Evolutionary conservation across 2,113 vertebrate genomes (phyloP), one percentile per base, ranked within the genome.

Genomic region (Lophochroa leadbeateri): DNA sequence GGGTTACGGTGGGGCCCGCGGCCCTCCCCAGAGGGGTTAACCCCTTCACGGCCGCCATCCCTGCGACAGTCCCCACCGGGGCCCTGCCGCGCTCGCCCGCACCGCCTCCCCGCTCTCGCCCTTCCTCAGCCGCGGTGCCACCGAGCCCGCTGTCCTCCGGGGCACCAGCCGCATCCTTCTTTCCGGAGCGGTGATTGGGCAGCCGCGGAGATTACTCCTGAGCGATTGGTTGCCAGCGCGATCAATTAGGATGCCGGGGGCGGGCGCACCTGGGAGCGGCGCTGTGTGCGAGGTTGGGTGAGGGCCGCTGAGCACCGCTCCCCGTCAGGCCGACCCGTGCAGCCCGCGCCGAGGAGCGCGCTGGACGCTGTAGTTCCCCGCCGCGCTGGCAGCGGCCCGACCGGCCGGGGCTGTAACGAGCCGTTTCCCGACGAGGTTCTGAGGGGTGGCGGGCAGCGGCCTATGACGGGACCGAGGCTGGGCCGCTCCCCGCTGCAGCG

Each of bases 271-370:
- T 79, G 96, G 95, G 55, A 90, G 75, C 82, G 79, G 88, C 76
- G 90, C 93, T 79, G 94, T 70, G 95, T 88, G 95, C 80, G 93
- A 82, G 92, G 96, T 96, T 96, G 97, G 96, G 65, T 97, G 97
- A 95, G 97, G 94, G 77, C 28, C 25, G 94, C 31, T 55, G 85
- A 83, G 96, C 81, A 49, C 95, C 80, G 92, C 86, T 79, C 47
- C 86, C 67, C 41, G 86, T 81, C 82, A 61, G 39, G 90, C 69
- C 35, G 25, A 67, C 74, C 43, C 8, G 91, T 93, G 96, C 97
- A 58, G 95, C 96, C 86, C 71, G 3, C 11, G 33, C 39, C 61
- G 64, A 47, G 53, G 57, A 50, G 97, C 5, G 82, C 84, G 83
- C 86, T 96, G 96, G 96, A 82, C 44, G 5, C 95, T n/a, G 97